Percentiles rank a stretch among this genome's conserved stretches.
Conservation (phyloP, 2,888 invertebrate species). For the Hyppa rectilinea region DNA sequence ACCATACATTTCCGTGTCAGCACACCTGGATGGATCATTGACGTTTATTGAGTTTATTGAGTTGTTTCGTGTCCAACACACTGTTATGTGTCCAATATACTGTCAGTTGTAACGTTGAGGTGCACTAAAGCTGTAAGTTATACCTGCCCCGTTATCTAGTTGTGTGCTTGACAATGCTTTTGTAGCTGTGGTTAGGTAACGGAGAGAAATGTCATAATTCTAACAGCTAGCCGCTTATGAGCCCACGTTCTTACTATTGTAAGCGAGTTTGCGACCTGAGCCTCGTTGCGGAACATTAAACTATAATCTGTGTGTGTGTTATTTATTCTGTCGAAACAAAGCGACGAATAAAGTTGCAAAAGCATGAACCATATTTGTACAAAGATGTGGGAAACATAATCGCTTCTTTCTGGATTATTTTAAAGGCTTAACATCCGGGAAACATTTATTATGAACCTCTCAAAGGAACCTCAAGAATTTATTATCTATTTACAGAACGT, state of each 20-base stretch:
- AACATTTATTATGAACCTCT: conserved; percentile 5
- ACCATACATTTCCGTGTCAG: conserved; percentile 30
- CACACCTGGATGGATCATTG: conserved; percentile 29
- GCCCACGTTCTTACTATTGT: conserved; percentile 35
- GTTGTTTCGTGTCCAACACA: conserved; percentile 35
- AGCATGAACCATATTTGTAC: not conserved
- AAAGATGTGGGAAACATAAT: not conserved
- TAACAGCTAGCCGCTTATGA: conserved; percentile 23
- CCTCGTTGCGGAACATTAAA: conserved; percentile 1
- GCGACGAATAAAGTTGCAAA: not conserved
- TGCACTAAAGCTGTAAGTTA: conserved; percentile 47
- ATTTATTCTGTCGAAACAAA: conserved; percentile 10
- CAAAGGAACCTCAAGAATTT: not conserved
- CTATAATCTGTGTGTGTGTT: too few species aligned
- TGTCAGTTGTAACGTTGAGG: conserved; percentile 30
- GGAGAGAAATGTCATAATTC: conserved; percentile 48
- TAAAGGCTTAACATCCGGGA: not conserved
- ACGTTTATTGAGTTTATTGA: conserved; percentile 57
- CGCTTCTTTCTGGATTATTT: not conserved
- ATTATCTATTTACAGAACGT: conserved; percentile 4
- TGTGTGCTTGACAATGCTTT: conserved; percentile 52
- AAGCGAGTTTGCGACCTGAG: conserved; percentile 12
- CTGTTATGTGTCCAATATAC: conserved; percentile 32
- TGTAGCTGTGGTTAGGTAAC: conserved; percentile 44
- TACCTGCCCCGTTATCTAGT: conserved; percentile 32